phyloP scores from a whole-genome alignment of 2,797 vertebrate genomes.

The Tragopan temminckii region DNA sequence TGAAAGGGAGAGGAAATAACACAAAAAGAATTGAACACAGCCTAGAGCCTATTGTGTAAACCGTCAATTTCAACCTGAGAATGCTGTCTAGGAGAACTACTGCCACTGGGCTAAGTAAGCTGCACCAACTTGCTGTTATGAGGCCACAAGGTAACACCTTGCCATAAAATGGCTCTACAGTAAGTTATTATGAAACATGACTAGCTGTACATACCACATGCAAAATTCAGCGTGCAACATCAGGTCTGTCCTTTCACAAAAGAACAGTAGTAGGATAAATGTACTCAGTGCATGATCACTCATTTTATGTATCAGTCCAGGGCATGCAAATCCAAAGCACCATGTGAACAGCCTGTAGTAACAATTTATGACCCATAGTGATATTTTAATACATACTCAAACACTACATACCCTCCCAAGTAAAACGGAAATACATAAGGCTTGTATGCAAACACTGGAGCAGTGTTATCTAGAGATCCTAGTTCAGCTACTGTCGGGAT shows the following conservation, averaged over 20 bases:
- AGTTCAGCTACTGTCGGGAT: background rate
- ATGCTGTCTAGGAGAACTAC: background rate
- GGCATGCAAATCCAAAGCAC: slow-evolving; percentile 3
- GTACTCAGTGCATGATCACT: slow-evolving; percentile 13
- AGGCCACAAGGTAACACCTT: slow-evolving; percentile 1
- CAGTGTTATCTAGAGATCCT: background rate
- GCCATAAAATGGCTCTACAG: background rate
- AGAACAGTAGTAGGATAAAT: background rate
- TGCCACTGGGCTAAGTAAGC: background rate
- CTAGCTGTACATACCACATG: background rate
- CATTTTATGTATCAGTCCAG: slow-evolving; percentile 22
- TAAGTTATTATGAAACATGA: background rate
- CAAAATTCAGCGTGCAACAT: slow-evolving; percentile 4
- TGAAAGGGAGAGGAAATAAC: slow-evolving; percentile 30
- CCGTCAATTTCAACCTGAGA: background rate
- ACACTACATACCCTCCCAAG: slow-evolving; percentile 14
- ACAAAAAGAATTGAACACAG: slow-evolving; percentile 16
- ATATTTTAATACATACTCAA: slow-evolving; percentile 10
- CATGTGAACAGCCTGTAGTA: background rate
- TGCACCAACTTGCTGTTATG: slow-evolving; percentile 15
- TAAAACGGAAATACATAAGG: slow-evolving; percentile 12
- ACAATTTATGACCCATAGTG: slow-evolving; percentile 29
- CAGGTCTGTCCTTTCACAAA: background rate
- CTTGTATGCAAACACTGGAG: background rate
- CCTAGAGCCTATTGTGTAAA: slow-evolving; percentile 20